Conservation (phyloP, 1,140 invertebrate genomes). For the Rhizoglyphus robini region DNA sequence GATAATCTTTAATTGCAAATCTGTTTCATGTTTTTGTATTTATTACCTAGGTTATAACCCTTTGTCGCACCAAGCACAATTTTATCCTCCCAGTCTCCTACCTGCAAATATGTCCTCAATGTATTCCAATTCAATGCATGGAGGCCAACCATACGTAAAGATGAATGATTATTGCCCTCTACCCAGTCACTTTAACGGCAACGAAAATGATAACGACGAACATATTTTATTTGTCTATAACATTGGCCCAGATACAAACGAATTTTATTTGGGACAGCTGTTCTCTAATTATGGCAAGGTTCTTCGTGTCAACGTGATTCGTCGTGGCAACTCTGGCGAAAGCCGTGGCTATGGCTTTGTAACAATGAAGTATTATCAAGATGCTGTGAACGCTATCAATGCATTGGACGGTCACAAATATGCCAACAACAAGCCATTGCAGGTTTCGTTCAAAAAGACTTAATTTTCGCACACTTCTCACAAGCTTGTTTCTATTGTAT, state of each 20-base stretch:
- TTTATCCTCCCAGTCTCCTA: too few relatives aligned
- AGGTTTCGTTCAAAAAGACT: conserved; percentile 35
- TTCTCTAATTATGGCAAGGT: conserved; percentile 36
- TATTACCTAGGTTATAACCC: background rate
- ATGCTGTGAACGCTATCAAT: conserved; percentile 35
- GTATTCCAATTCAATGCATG: too few relatives aligned
- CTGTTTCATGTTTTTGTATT: background rate
- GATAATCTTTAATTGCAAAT: background rate
- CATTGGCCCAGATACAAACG: conserved; percentile 35
- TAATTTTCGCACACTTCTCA: conserved; percentile 5
- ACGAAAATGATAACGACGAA: conserved; percentile 28
- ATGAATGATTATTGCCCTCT: background rate
- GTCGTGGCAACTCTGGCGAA: conserved; percentile 32
- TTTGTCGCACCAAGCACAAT: background rate
- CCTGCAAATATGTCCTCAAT: too few relatives aligned
- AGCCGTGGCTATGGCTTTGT: conserved; percentile 36
- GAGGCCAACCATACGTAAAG: background rate
- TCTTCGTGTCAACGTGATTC: conserved; percentile 35
- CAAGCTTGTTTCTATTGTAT: too few relatives aligned
- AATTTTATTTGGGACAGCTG: conserved; percentile 33
- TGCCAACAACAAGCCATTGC: conserved; percentile 32
- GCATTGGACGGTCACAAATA: conserved; percentile 34
- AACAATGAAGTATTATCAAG: conserved; percentile 36
- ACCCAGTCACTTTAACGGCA: background rate
- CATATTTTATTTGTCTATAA: conserved; percentile 37